Evolutionary conservation across 2,113 vertebrate species (phyloP).

Genomic region (Callospermophilus lateralis): DNA sequence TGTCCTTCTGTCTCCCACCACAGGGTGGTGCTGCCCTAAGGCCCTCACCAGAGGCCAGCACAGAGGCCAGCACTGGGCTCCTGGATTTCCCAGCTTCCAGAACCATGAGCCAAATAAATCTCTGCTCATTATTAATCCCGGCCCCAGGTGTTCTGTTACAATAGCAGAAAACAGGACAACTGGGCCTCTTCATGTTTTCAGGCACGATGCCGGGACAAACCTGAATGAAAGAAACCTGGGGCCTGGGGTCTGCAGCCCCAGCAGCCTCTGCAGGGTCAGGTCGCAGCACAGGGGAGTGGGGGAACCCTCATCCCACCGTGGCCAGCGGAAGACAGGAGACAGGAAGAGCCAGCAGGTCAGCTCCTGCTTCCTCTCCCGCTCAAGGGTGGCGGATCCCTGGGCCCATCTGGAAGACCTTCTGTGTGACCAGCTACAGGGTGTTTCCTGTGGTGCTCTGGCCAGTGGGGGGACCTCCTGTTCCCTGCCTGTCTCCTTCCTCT

Average conservation of each 20-base stretch:
- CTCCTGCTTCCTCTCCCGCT: not conserved
- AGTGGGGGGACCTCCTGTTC: accelerated
- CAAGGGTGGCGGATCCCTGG: no score
- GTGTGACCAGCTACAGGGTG: accelerated
- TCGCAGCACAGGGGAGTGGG: not conserved
- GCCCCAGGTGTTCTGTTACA: not conserved
- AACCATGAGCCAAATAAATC: not conserved
- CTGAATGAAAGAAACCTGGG: not conserved
- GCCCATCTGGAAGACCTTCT: not conserved
- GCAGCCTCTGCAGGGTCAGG: no score
- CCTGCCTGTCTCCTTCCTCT: not conserved
- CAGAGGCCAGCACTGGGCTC: not conserved
- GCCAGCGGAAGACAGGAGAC: not conserved
- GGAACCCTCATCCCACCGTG: accelerated
- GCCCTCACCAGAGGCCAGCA: not conserved
- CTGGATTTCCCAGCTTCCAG: not conserved
- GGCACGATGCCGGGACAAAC: accelerated
- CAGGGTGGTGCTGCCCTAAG: not conserved
- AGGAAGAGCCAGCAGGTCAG: not conserved
- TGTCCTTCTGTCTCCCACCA: not conserved
- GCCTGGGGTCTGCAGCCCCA: not conserved
- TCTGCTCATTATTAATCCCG: no score
- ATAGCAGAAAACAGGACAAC: not conserved
- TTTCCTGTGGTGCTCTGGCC: not conserved
- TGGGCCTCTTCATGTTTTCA: not conserved